Conservation (phyloP, 1,140 invertebrate genomes). For the Bombus affinis region DNA sequence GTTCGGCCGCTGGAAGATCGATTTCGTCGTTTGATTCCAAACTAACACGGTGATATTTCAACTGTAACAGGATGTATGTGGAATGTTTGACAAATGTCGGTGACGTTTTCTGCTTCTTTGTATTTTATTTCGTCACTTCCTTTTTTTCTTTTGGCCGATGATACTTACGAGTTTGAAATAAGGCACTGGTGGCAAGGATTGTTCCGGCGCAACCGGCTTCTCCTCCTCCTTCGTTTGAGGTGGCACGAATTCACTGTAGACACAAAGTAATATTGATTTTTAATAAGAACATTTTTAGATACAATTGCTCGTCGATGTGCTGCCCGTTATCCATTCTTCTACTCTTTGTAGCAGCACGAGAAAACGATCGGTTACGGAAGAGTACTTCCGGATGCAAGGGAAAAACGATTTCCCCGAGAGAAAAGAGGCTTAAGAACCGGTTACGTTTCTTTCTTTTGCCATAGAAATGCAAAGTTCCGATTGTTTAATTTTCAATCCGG, state of each 20-base stretch:
- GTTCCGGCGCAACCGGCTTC: conserved; percentile 62
- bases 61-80: background rate
- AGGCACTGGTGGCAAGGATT: conserved; percentile 75
- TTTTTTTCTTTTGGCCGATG: no score
- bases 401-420: background rate
- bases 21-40: background rate
- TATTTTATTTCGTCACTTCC: background rate
- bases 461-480: background rate
- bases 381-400: background rate
- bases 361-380: background rate
- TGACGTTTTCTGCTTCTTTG: background rate
- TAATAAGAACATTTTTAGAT: conserved; percentile 8
- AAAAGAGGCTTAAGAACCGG: no score
- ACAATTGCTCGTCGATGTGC: conserved; percentile 9
- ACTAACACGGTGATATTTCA: conserved; percentile 1
- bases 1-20: background rate
- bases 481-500: background rate
- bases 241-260: conserved; percentile 79
- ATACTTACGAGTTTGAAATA: conserved; percentile 79
- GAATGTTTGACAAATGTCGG: background rate
- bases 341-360: background rate
- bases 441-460: no score
- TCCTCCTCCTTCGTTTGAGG: conserved; percentile 79
- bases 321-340: no score
- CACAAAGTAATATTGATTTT: conserved; percentile 65